Conservation (phyloP, 2,888 invertebrate species). For the Dryobotodes eremita region DNA sequence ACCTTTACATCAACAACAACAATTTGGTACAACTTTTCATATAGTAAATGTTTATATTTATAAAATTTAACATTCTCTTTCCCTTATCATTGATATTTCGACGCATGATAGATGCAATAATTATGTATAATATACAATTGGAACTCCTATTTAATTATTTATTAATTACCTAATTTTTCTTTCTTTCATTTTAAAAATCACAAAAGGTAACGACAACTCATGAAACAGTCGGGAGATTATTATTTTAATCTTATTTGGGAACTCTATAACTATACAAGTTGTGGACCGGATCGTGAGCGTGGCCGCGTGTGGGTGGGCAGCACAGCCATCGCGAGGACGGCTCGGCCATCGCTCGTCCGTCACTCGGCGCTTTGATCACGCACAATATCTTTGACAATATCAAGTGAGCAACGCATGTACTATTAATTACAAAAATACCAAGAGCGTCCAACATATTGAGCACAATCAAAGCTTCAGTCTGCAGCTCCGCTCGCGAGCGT, state of each 20-base stretch:
- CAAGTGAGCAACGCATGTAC: constrained; percentile 57
- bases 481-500: constrained; percentile 31
- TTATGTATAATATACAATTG: constrained; percentile 90
- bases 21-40: constrained; percentile 72
- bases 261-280: constrained; percentile 62
- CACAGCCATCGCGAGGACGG: constrained; percentile 25
- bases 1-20: constrained; percentile 63
- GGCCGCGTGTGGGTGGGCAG: constrained; percentile 25
- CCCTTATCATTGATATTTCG: constrained; percentile 74
- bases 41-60: constrained; percentile 68
- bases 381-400: constrained; percentile 57
- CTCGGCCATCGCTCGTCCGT: constrained; percentile 48
- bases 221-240: constrained; percentile 81
- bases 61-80: constrained; percentile 69
- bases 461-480: constrained; percentile 58
- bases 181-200: constrained; percentile 84
- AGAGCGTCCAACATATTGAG: constrained; percentile 58
- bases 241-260: constrained; percentile 66
- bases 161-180: constrained; percentile 89
- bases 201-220: constrained; percentile 87
- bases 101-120: constrained; percentile 82
- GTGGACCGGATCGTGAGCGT: constrained; percentile 57
- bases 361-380: constrained; percentile 50
- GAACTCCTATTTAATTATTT: constrained; percentile 88
- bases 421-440: constrained; percentile 57